Base-by-base conservation (phyloP, 2,113 vertebrate species). In the Psittacus erithacus region DNA sequence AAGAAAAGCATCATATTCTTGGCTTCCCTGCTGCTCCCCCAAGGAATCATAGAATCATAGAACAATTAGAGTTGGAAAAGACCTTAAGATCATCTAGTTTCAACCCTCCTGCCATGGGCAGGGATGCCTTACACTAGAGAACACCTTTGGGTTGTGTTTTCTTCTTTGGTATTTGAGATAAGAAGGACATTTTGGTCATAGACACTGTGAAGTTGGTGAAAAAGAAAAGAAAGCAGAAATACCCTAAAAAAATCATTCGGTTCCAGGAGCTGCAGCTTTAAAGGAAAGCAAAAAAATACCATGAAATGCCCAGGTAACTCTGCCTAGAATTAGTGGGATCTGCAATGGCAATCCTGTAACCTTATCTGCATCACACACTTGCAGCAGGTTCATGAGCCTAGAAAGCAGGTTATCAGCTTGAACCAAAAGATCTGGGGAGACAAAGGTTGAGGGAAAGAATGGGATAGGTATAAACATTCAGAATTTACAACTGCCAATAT, bases 1-100 rank as follows among this genome's bases (percentile, higher is more conserved):
- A 69, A 22, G 1, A 3, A 22, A 53, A 39, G 4, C 33, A 13
- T 47, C 1, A 0, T 13, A 43, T 46, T 50, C 25, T 1, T 0
- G 5, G 11, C 22, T 89, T 69, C 27, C 22, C 73, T 71, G 29
- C 13, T 2, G 0, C 43, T 75, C 75, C 17, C 57, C 25, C 1
- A 1, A 24, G 29, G n/a, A 59, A 35, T 24, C 33, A 10, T 24
- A 59, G 57, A 59, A 59, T 24, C 33, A 10, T 24, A 59, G 57
- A 59, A 59, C 35, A n/a, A 9, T 24, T 59, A 15, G 22, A 13
- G 33, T 7, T 59, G 33, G 33, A 59, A 59, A 35, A 14, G 57
- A 59, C 57, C 57, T 59, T 10, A 59, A 35, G 57, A 24, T 59
- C 33, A 24, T 35, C 22, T 10, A 35, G 33, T 35, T 59, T 10